A percentile compares a stretch with the other conserved stretches of the same genome.
Evolutionary conservation across 2,888 invertebrate genomes (phyloP).

Genomic region (Trissolcus japonicus): DNA sequence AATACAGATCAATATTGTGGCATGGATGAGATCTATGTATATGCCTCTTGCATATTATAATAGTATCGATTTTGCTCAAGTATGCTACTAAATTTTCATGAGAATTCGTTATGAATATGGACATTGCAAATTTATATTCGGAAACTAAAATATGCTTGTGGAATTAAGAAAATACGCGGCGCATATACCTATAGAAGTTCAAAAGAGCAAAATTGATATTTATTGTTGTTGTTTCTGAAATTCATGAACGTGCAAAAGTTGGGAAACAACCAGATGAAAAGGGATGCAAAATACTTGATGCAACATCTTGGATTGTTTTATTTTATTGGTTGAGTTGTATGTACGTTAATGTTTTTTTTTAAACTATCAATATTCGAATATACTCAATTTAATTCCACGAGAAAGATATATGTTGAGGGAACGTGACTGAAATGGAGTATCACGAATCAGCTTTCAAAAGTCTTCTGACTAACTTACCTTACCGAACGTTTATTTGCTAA

Average conservation of each 20-base stretch:
- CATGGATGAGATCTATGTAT: background rate
- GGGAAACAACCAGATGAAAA: no score
- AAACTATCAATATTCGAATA: no score
- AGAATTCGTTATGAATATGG: background rate
- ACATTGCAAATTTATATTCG: constrained; percentile 1
- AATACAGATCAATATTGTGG: background rate
- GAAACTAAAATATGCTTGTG: background rate
- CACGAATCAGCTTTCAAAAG: constrained; percentile 1
- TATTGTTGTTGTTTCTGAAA: no score
- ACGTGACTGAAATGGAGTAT: background rate
- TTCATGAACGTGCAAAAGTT: no score
- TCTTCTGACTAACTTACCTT: background rate
- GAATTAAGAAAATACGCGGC: no score
- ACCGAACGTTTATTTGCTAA: no score
- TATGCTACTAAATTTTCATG: constrained; percentile 4
- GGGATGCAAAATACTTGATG: no score
- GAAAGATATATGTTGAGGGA: background rate
- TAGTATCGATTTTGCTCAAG: constrained; percentile 4
- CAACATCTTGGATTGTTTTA: no score
- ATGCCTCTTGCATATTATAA: background rate
- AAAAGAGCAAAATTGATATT: no score
- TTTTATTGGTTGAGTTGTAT: no score
- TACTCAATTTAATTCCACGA: background rate
- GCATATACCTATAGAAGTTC: no score
- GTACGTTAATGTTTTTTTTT: no score